Base-by-base conservation (phyloP, 2,888 invertebrate genomes). In the Drosophila seclusa region DNA sequence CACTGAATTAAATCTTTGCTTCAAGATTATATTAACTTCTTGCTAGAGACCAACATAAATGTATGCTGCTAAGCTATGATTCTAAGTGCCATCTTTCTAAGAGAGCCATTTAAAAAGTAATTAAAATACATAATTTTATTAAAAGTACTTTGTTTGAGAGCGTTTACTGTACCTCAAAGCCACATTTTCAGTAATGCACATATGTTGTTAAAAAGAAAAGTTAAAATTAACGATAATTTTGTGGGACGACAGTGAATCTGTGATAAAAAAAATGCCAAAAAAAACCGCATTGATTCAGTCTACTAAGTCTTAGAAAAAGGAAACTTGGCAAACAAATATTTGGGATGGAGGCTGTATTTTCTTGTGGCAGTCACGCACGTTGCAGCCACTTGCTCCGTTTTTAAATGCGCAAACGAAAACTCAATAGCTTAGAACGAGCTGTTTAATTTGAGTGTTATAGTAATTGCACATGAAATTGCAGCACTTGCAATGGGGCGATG, bases 361-460 rank as follows among this genome's bases (percentile, higher is more conserved):
- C 53, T 50, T 68, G 42, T 45, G 27, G 59, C 62, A 67, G 73
- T 62, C 89, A 84, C 82, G 87, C 87, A 87, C 69, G 75, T 69
- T n/a, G 42, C 66, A 13, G 42, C 60, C 64, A 40, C 54, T 72
- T 52, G 63, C 65, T 67, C 61, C 62, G 72, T 62, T 74, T 83
- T 72, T 16, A 38, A 59, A 68, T 68, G 68, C 36, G 69, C 80
- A 84, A 75, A 72, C 40, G 21, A 83, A 90, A 87, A 80, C 75
- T 74, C 90, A 91, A 78, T 83, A 82, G 91, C 87, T 89, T 90
- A 91, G 92, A 91, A 91, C 91, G 88, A 68, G 63, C 64, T 64
- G 71, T 66, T 71, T 73, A 60, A 68, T 67, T 57, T 69, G 69
- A 68, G 64, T 78, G 65, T 76, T 83, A 69, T 78, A 38, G 55